Base-by-base conservation (phyloP, 2,113 vertebrate genomes). In the Silurus glanis region DNA sequence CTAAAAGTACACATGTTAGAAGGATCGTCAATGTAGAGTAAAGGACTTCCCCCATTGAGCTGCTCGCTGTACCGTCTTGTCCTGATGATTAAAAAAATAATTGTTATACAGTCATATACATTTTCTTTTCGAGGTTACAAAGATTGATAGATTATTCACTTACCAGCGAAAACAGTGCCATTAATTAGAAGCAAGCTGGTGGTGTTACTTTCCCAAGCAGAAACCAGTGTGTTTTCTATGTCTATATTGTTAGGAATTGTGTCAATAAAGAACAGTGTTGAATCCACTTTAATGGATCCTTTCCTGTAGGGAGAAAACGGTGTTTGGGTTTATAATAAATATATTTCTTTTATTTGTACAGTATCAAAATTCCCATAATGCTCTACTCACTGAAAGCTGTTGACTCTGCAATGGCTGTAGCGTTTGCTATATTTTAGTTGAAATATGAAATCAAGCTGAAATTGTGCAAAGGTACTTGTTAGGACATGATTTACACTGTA, bases 251-350 rank as follows among this genome's bases (percentile, higher is more conserved):
- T 12, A 62, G 85, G 85, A 4, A 74, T 10, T 10, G 9, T 37
- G 3, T n/a, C 13, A 8, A 64, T 9, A 66, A 87, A 89, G 56
- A 74, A 16, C 17, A 85, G 21, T 14, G 80, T 53, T 61, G 84
- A 58, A 55, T 79, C 21, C 19, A 89, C 86, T 23, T 49, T n/a
- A 62, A 85, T 25, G 2, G 88, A 89, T 37, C 86, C 88, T 16
- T 0, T 72, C 6, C 88, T 89, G 79, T 45, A 82, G 72, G 12
- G 5, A 75, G 53, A 28, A 64, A 7, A 28, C 9, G 45, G 8
- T 45, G 37, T 28, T 23, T 37, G 37, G 2, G 0, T 19, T 71
- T 8, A 8, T 71, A 19, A 71, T 45, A 21, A 75, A 55, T 51
- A 10, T 28, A 19, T 10, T 21, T 37, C 2, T 72, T 72, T 5